Evolutionary conservation across 2,888 invertebrate genomes (phyloP).

Genomic region (Cacoxenus indagator): DNA sequence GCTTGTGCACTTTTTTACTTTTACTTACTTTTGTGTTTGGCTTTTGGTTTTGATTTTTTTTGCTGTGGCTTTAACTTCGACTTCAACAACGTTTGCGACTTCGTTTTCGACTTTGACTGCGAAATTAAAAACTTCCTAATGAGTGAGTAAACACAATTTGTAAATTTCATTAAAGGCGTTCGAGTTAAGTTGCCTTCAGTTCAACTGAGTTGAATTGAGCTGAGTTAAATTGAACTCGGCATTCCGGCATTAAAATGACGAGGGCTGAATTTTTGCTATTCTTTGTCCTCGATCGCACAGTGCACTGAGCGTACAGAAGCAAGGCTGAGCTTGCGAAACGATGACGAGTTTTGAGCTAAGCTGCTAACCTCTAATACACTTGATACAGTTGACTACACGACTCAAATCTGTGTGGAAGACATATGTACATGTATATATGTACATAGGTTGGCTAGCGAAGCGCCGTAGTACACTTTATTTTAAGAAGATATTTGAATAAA

Average conservation of each 20-base stretch:
- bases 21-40: conserved; percentile 6
- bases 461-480: too few relatives aligned
- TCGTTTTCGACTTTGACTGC: not conserved
- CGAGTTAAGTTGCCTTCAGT: conserved; percentile 16
- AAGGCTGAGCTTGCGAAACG: too few relatives aligned
- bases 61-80: not conserved
- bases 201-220: too few relatives aligned
- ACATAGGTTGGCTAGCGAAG: too few relatives aligned
- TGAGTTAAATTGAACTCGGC: too few relatives aligned
- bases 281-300: too few relatives aligned
- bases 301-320: not conserved
- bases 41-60: not conserved
- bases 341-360: too few relatives aligned
- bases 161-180: conserved; percentile 38
- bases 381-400: not conserved
- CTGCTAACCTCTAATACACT: not conserved
- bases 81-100: conserved; percentile 34
- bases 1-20: not conserved
- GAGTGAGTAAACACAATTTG: conserved; percentile 57
- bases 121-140: conserved; percentile 41
- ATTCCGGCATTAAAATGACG: too few relatives aligned
- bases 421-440: too few relatives aligned
- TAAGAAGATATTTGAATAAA: too few relatives aligned
- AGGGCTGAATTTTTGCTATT: too few relatives aligned
- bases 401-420: not conserved